These are phyloP conservation scores for Paracentrotus lividus DNA, from an alignment of 53 echinoderm and acorn worm genomes.

Conservation along the genomic window DNA sequence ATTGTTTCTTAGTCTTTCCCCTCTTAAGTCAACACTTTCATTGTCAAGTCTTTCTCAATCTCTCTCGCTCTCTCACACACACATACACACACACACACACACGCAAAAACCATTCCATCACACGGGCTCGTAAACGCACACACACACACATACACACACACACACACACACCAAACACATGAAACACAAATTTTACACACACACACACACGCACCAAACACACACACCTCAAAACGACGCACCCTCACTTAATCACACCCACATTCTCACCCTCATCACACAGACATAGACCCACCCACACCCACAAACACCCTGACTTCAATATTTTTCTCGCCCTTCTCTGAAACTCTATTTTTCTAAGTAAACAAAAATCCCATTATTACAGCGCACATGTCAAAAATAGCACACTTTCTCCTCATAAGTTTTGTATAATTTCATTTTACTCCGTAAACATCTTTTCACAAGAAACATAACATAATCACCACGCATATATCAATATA, in stretches of 20 bases:
- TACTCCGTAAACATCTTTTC: conserved; percentile 57
- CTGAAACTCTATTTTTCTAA: neutral
- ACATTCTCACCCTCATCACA: neutral
- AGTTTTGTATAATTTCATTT: conserved; percentile 19
- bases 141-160: too few species aligned
- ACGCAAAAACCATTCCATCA: too few species aligned
- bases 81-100: too few species aligned
- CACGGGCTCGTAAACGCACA: too few species aligned
- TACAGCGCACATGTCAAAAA: neutral
- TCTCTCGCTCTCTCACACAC: neutral
- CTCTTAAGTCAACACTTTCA: neutral
- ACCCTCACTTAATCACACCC: neutral
- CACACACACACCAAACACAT: too few species aligned
- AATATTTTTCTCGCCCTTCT: neutral
- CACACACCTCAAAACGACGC: neutral
- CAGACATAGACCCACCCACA: too few species aligned
- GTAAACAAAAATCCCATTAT: neutral
- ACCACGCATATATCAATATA: conserved; percentile 19
- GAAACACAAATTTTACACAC: too few species aligned
- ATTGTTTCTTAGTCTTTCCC: neutral
- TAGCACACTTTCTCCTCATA: neutral
- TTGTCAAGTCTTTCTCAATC: neutral
- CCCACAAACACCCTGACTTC: neutral
- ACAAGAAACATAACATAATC: conserved; percentile 41
- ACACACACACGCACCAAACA: too few species aligned